Evolutionary conservation across 1,140 invertebrate species (phyloP).

Genomic region (Drosophila littoralis): DNA sequence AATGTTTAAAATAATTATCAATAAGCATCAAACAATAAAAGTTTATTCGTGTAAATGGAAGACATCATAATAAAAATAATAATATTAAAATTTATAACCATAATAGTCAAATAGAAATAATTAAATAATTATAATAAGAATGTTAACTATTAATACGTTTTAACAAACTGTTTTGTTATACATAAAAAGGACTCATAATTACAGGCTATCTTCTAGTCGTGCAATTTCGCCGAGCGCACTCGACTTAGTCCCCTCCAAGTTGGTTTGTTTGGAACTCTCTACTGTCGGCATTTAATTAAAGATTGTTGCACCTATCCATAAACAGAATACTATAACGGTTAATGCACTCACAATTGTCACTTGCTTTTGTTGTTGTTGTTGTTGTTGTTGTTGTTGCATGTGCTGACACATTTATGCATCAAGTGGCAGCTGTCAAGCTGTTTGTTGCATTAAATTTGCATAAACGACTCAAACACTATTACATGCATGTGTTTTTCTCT

Average conservation of each 20-base stretch:
- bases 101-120: neutral
- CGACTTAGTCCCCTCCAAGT: neutral
- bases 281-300: slow-evolving; percentile 63
- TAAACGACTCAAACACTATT: slow-evolving; percentile 44
- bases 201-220: neutral
- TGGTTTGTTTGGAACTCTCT: slow-evolving; percentile 29
- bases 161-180: no score
- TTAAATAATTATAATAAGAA: neutral
- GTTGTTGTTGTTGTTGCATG: slow-evolving; percentile 35
- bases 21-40: no score
- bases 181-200: neutral
- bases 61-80: neutral
- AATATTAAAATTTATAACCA: neutral
- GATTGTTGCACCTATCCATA: slow-evolving; percentile 34
- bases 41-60: no score
- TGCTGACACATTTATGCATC: slow-evolving; percentile 65
- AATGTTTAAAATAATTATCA: no score
- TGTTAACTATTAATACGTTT: neutral
- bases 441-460: slow-evolving; percentile 32
- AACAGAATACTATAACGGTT: slow-evolving; percentile 45
- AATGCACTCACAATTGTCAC: slow-evolving; percentile 65
- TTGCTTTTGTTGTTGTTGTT: no score
- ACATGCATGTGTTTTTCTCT: slow-evolving; percentile 7
- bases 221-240: neutral
- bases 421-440: slow-evolving; percentile 45